Conservation (phyloP, 2,888 invertebrate genomes). For the Elmis aenea region DNA sequence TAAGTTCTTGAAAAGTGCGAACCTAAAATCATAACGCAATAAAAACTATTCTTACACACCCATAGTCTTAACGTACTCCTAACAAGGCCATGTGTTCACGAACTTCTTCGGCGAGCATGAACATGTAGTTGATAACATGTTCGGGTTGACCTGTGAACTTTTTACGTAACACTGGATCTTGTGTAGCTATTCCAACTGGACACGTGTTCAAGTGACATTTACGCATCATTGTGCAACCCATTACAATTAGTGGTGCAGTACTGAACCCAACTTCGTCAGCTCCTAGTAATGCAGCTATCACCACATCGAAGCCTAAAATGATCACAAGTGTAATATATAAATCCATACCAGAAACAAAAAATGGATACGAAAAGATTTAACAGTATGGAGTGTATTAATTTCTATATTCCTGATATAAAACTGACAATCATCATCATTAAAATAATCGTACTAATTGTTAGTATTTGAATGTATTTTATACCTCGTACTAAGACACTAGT, state of each 20-base stretch:
- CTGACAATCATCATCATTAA: too few species aligned
- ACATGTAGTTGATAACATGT: slow-evolving; percentile 94
- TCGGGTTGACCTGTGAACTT: slow-evolving; percentile 98
- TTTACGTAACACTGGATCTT: slow-evolving; percentile 90
- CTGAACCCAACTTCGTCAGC: slow-evolving; percentile 99
- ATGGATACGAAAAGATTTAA: too few species aligned
- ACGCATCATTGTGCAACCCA: slow-evolving; percentile 99
- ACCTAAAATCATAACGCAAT: slow-evolving; percentile 26
- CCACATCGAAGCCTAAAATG: slow-evolving; percentile 78
- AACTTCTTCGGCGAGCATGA: slow-evolving; percentile 96
- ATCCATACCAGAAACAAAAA: too few species aligned
- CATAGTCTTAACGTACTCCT: slow-evolving; percentile 62
- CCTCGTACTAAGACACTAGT: too few species aligned
- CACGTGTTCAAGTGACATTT: slow-evolving; percentile 99
- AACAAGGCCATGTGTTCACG: slow-evolving; percentile 86
- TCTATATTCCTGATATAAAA: too few species aligned
- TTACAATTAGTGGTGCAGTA: slow-evolving; percentile 94
- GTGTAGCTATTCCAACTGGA: slow-evolving; percentile 98
- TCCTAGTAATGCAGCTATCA: slow-evolving; percentile 91
- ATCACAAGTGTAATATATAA: slow-evolving; percentile 2
- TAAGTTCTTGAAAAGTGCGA: slow-evolving; percentile 59
- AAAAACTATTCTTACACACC: background rate
- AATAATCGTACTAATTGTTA: too few species aligned
- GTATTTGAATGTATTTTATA: too few species aligned
- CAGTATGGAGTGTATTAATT: too few species aligned